Evolutionary conservation across 2,888 invertebrate genomes (phyloP).

Genomic region (Cantharis lateralis): DNA sequence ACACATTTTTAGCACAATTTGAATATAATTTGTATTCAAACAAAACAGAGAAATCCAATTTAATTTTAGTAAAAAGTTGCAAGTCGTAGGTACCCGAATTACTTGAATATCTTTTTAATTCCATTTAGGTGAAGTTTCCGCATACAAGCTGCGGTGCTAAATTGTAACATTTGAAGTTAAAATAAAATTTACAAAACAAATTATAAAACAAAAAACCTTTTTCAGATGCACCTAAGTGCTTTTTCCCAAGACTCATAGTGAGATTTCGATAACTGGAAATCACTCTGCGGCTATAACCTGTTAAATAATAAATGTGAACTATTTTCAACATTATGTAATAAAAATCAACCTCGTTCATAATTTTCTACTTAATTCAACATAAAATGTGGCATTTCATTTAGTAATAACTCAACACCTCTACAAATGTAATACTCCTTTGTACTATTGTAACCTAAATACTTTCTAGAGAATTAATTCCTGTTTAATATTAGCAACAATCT

Average conservation of each 20-base stretch:
- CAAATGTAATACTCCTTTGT: not conserved
- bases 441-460: not conserved
- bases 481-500: not conserved
- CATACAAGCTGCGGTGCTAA: not conserved
- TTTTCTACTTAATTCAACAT: not conserved
- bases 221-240: not conserved
- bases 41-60: not conserved
- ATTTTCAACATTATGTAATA: not conserved
- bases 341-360: not conserved
- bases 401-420: not conserved
- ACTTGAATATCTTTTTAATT: not conserved
- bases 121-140: not conserved
- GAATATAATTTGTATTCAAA: not conserved
- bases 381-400: not conserved
- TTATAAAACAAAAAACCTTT: no score
- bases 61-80: not conserved
- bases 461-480: not conserved
- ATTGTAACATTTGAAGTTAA: not conserved
- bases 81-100: not conserved
- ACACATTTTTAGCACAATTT: not conserved
- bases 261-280: no score
- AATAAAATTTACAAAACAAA: not conserved
- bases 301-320: not conserved
- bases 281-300: not conserved
- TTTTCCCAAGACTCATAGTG: not conserved